Base-by-base conservation (phyloP, 2,113 vertebrate species). In the Antennarius striatus region DNA sequence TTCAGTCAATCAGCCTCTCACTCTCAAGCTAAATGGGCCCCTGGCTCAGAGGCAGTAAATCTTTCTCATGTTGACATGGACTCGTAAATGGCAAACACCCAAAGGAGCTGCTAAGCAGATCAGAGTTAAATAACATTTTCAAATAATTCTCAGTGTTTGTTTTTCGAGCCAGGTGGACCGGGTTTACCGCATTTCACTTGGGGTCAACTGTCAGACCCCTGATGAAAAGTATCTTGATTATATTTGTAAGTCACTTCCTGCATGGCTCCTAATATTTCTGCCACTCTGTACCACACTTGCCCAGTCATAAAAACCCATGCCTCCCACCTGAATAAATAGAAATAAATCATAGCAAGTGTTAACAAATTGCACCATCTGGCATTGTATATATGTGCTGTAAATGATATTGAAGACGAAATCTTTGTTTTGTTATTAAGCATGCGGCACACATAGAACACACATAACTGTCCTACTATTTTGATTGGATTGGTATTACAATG, bases 41-140 rank as follows among this genome's bases (percentile, higher is more conserved):
- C 69, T 16, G 70, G 73, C 83, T 82, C 76, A 59, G 75, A 78
- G 78, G 88, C 74, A 71, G 71, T 91, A 81, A 86, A 89, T 89
- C 89, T 83, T 86, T 68, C 78, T 72, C 65, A 81, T 60, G 73
- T 59, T 83, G 86, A 89, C 83, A 72, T 63, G 75, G 68, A 71
- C 82, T 85, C 86, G 87, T 82, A 79, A 75, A 81, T 82, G 86
- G 84, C 80, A 65, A 43, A 57, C 79, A 84, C 82, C 79, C 86
- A 83, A 63, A 73, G 16, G 65, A 78, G 77, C 75, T 86, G 84
- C 68, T 73, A 68, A 75, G 73, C 75, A 76, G 75, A 78, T 84
- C 81, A 82, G 85, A 86, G 73, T 85, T 75, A 60, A 85, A 75
- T 84, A 82, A 83, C 81, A 83, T 89, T 81, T 75, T 65, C 75